phyloP scores from a whole-genome alignment of 2,888 invertebrate species.

The Orthonychiurus folsomi region DNA sequence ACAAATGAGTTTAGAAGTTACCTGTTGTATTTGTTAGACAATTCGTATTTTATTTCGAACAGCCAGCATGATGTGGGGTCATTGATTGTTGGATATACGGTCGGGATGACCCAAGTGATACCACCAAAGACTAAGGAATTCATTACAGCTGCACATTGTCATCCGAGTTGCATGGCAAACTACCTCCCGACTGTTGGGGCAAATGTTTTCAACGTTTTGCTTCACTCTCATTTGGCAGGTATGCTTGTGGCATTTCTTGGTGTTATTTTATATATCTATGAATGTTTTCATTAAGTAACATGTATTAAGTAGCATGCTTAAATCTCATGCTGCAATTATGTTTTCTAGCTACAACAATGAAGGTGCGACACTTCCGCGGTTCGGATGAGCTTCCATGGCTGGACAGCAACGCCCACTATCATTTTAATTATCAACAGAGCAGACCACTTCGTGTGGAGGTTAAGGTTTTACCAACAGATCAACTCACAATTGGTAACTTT shows the following conservation, averaged over 20 bases:
- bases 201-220: background rate
- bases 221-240: conserved; percentile 1
- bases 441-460: background rate
- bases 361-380: background rate
- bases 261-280: too few relatives aligned
- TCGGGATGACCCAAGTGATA: background rate
- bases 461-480: background rate
- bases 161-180: background rate
- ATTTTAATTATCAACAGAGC: conserved; percentile 4
- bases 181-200: background rate
- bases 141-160: background rate
- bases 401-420: conserved; percentile 3
- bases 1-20: too few relatives aligned
- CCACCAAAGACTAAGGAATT: background rate
- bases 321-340: too few relatives aligned
- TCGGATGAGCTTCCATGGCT: background rate
- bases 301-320: too few relatives aligned
- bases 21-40: too few relatives aligned
- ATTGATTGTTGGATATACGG: conserved; percentile 2
- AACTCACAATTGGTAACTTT: too few relatives aligned
- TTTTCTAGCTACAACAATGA: background rate
- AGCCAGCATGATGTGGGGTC: conserved; percentile 6
- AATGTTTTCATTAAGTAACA: too few relatives aligned
- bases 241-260: too few relatives aligned
- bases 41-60: too few relatives aligned